These are phyloP conservation scores for Chrysomela aeneicollis DNA, from an alignment of 2,888 invertebrate species.

Conservation along the genomic window DNA sequence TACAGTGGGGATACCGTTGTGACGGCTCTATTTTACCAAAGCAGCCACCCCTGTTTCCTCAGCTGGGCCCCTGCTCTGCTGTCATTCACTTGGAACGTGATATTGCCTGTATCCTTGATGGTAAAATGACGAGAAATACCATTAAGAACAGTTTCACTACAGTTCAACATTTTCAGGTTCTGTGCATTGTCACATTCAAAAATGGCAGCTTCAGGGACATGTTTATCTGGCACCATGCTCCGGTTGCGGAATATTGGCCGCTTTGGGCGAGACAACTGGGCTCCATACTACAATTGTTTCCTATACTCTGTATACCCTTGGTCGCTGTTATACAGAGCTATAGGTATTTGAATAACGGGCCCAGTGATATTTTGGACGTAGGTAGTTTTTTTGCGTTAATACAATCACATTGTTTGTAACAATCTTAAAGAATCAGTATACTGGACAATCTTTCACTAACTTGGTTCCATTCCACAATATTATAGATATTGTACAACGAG, in stretches of 20 bases:
- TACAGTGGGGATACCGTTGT: conserved; percentile 82
- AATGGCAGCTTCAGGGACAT: conserved; percentile 73
- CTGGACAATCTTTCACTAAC: too few relatives aligned
- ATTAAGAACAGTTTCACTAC: background rate
- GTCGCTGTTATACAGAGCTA: conserved; percentile 77
- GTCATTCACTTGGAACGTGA: conserved; percentile 88
- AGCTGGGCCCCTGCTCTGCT: conserved; percentile 74
- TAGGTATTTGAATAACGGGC: conserved; percentile 81
- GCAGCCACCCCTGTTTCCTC: conserved; percentile 60
- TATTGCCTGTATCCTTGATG: conserved; percentile 82
- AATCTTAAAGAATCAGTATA: too few relatives aligned
- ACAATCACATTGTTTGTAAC: too few relatives aligned
- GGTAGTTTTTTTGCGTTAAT: conserved; percentile 54
- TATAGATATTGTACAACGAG: too few relatives aligned
- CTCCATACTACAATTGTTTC: conserved; percentile 77
- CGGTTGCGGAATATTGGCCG: conserved; percentile 76
- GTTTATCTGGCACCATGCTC: conserved; percentile 70
- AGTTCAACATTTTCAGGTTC: conserved; percentile 61
- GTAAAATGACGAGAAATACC: conserved; percentile 63
- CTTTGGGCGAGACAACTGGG: conserved; percentile 82
- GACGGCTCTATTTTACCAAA: conserved; percentile 67
- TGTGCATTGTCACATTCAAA: conserved; percentile 76
- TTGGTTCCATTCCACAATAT: too few relatives aligned
- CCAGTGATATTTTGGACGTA: conserved; percentile 88
- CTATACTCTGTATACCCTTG: conserved; percentile 76